phyloP scores from a whole-genome alignment of 1,140 invertebrate species.

The Globodera ellingtonae region DNA sequence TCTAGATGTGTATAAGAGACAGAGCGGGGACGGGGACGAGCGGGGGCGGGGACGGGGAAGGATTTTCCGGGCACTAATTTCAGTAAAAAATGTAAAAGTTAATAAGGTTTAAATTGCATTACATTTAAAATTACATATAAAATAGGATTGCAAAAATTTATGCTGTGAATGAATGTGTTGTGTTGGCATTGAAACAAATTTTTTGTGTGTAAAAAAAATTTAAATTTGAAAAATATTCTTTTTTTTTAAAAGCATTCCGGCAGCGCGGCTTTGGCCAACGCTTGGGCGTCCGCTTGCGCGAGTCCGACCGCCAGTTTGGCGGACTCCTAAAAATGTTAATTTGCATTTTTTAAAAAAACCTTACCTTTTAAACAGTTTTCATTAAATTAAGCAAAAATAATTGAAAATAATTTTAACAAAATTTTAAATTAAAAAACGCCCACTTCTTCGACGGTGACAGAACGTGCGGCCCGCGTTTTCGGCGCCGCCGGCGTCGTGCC shows the following conservation, averaged over 20 bases:
- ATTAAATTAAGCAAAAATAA: too few species aligned
- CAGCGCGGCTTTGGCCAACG: background rate
- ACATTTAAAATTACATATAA: too few species aligned
- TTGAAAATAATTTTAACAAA: too few species aligned
- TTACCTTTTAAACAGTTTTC: too few species aligned
- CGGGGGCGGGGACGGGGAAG: too few species aligned
- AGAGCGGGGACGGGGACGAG: background rate
- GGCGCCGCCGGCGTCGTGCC: background rate
- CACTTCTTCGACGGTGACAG: background rate
- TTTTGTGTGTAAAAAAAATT: too few species aligned
- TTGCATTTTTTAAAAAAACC: too few species aligned
- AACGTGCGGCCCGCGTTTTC: constrained; percentile 11
- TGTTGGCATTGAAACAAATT: too few species aligned
- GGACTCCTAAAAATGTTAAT: background rate
- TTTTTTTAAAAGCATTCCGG: background rate
- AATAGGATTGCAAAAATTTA: background rate
- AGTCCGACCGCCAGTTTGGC: background rate
- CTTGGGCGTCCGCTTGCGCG: background rate
- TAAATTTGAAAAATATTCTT: background rate
- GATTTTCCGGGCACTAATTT: background rate
- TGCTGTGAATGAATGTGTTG: background rate
- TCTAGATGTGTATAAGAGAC: too few species aligned
- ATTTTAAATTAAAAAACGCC: too few species aligned
- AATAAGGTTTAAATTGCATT: too few species aligned
- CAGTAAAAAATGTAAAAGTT: too few species aligned